Base-by-base conservation (phyloP, 1,140 invertebrate species). In the Medauroidea extradentata region DNA sequence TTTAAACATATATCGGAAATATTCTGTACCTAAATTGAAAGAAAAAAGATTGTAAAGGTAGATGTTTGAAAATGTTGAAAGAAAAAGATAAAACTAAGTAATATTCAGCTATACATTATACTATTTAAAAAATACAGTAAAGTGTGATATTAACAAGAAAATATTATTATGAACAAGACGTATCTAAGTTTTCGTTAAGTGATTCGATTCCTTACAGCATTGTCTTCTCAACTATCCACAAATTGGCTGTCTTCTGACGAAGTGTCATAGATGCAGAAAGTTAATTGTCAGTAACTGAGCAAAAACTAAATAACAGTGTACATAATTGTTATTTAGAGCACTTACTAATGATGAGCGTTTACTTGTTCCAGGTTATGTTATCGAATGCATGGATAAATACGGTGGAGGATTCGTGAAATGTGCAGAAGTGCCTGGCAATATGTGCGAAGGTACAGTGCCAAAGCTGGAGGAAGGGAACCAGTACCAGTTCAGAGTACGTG, bases 401-500 rank as follows among this genome's bases (percentile, higher is more conserved):
- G 82, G 80, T 29, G 78, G 79, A 3, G 74, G 73, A 27, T 90
- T 83, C 65, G 72, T 79, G 0, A 85, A 91, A 76, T 89, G 86
- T 24, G 87, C 83, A 2, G 91, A 94, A 76, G 80, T 91, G 34
- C 78, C 84, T 57, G 91, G 91, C 29, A 88, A 89, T 53, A 74
- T 82, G 49, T 92, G 90, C 67, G 85, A 87, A 67, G 92, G 90
- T 18, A 86, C 86, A 18, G 93, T 98, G 1, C 87, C 86, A 1
- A 91, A 91, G 75, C 76, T 99, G 56, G 91, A 92, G 70, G 91
- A 96, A 77, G 96, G 95, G 19, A 92, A 95, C 71, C 91, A 93
- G 65, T 95, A 95, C 70, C 92, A 98, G 78, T 99, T 99, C 81
- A 80, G 97, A 57, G 87, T 99, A 1, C 79, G 89, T 44, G 97